Evolutionary conservation across 1,140 invertebrate genomes (phyloP).

Genomic region (Caenorhabditis inopinata): DNA sequence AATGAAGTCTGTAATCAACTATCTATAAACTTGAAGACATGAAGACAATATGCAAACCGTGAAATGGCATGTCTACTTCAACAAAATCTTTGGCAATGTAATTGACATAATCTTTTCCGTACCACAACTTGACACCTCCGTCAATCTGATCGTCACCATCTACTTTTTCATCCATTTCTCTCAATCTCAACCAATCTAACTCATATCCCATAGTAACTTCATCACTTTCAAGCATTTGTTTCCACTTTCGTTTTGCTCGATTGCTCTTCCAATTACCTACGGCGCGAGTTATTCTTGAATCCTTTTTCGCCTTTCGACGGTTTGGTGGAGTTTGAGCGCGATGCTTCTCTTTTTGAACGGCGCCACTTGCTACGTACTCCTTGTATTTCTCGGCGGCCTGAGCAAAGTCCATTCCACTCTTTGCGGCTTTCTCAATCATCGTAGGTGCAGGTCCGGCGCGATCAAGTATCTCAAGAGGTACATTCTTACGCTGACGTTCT

Average conservation of each 20-base stretch:
- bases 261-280: slow-evolving; percentile 58
- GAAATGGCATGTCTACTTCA: slow-evolving; percentile 83
- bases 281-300: slow-evolving; percentile 42
- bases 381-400: slow-evolving; percentile 49
- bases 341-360: slow-evolving; percentile 46
- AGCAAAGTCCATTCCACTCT: slow-evolving; percentile 44
- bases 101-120: slow-evolving; percentile 93
- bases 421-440: slow-evolving; percentile 42
- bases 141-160: slow-evolving; percentile 20
- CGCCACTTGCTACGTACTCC: slow-evolving; percentile 52
- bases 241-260: slow-evolving; percentile 57
- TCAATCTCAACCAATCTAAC: slow-evolving; percentile 56
- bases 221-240: slow-evolving; percentile 60
- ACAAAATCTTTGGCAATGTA: slow-evolving; percentile 97
- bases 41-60: slow-evolving; percentile 70
- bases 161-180: slow-evolving; percentile 49
- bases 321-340: slow-evolving; percentile 48
- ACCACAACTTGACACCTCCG: slow-evolving; percentile 79
- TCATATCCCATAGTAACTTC: slow-evolving; percentile 61
- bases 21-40: background rate
- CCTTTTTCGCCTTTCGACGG: slow-evolving; percentile 34
- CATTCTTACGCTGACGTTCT: background rate
- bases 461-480: slow-evolving; percentile 36
- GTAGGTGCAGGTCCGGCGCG: slow-evolving; percentile 38
- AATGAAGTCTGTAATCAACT: slow-evolving; percentile 76